A percentile compares a stretch with the other conserved stretches of the same genome.
These are phyloP conservation scores for Mesoclemmys tuberculata DNA, from an alignment of 2,113 vertebrate genomes.

Conservation along the genomic window DNA sequence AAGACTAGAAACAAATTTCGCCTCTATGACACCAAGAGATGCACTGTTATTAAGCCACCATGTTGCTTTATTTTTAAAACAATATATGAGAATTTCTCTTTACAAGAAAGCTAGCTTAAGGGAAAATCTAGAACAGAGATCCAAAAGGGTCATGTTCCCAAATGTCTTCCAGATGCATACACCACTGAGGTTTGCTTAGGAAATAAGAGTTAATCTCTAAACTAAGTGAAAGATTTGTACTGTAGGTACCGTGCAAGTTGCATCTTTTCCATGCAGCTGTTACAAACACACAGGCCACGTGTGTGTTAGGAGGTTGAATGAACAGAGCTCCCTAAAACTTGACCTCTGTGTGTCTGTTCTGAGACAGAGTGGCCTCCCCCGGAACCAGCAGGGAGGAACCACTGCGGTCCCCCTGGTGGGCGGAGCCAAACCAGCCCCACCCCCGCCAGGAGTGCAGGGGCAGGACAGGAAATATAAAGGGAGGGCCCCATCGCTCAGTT, in stretches of 20 bases:
- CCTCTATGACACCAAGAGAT: neutral
- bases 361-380: too few relatives aligned
- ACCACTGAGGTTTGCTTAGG: neutral
- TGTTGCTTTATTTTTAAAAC: neutral
- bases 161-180: neutral
- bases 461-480: too few relatives aligned
- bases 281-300: neutral
- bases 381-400: too few relatives aligned
- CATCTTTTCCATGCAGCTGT: neutral
- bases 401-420: too few relatives aligned
- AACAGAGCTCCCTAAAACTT: neutral
- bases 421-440: too few relatives aligned
- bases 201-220: neutral
- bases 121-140: neutral
- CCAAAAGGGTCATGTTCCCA: neutral
- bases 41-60: neutral
- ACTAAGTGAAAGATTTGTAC: neutral
- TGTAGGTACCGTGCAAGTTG: neutral
- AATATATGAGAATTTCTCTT: neutral
- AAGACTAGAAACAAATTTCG: neutral
- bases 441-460: too few relatives aligned
- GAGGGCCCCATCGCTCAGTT: too few relatives aligned
- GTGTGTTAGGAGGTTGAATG: neutral
- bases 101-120: neutral
- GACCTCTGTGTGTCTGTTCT: too few relatives aligned